Conservation (phyloP, 2,888 invertebrate species). For the Lithodes maja region DNA sequence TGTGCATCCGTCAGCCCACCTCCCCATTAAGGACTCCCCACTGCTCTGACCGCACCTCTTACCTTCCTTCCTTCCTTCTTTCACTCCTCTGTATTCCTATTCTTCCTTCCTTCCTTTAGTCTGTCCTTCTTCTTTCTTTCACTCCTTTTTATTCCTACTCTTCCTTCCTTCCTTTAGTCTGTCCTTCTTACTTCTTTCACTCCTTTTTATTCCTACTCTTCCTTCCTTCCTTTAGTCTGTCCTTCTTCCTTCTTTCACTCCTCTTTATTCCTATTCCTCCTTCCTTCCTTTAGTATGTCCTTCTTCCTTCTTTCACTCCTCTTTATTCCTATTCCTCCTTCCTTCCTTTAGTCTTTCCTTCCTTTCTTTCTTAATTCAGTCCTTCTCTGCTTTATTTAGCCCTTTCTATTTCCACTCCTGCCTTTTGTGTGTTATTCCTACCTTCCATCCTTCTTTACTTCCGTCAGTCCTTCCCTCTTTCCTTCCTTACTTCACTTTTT, state of each 20-base stretch:
- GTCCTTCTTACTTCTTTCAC: neutral
- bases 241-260: neutral
- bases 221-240: neutral
- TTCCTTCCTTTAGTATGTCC: neutral
- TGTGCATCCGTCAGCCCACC: neutral
- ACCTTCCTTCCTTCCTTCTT: conserved; percentile 15
- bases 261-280: neutral
- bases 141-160: too few relatives aligned
- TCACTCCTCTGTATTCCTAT: neutral
- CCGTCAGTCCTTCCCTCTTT: neutral
- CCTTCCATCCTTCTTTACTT: neutral
- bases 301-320: neutral
- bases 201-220: neutral
- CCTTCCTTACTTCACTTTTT: neutral
- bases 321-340: neutral
- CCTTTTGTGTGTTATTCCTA: too few relatives aligned
- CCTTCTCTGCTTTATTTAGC: neutral
- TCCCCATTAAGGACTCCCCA: neutral
- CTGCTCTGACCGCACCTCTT: neutral
- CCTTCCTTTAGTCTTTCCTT: neutral
- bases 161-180: neutral
- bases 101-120: neutral
- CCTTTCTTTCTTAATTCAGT: neutral
- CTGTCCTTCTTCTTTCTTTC: neutral
- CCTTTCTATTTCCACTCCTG: neutral